Evolutionary conservation across 2,113 vertebrate species (phyloP), one percentile per base, ranked within the genome.

Genomic region (Chitala chitala): DNA sequence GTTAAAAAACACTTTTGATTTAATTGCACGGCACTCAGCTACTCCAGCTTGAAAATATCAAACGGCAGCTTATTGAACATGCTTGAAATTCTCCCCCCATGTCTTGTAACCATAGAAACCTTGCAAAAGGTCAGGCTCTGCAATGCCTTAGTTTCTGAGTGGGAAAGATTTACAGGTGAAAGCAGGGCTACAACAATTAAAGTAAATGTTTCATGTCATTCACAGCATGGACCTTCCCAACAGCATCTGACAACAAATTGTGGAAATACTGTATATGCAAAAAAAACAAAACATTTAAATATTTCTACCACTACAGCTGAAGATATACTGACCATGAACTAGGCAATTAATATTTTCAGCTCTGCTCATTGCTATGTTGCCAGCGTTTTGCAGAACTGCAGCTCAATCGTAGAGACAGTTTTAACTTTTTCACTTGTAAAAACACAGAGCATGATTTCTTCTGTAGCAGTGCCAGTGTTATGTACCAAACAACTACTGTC

Each of bases 31-130:
- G 50, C 70, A 36, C 77, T 80, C 40, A 76, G 76, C 68, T 80
- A 81, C 71, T 75, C 50, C 76, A 44, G 33, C 82, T 84, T 71
- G 79, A 64, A 81, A 79, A 83, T 89, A 86, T 85, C 69, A 87
- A 78, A 69, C 73, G 58, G 82, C 66, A 85, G 82, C 79, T 82
- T 84, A 79, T 75, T 81, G 74, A 75, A 84, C 64, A 77, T 54
- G 81, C 66, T 76, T 72, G 61, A 72, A 81, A 80, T 75, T 76
- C 76, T 77, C 82, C 58, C 75, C 71, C 68, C 79, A 80, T 79
- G 53, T 85, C 81, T 81, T 75, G 80, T 88, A 88, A 87, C 82
- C 82, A 86, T 86, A 86, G 88, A 88, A 88, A 86, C 82, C 75
- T 79, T 74, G 76, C 72, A 78, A 80, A 80, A 83, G 75, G 76